Conservation (phyloP, 2,888 invertebrate genomes). For the Sminthurinus aureus region DNA sequence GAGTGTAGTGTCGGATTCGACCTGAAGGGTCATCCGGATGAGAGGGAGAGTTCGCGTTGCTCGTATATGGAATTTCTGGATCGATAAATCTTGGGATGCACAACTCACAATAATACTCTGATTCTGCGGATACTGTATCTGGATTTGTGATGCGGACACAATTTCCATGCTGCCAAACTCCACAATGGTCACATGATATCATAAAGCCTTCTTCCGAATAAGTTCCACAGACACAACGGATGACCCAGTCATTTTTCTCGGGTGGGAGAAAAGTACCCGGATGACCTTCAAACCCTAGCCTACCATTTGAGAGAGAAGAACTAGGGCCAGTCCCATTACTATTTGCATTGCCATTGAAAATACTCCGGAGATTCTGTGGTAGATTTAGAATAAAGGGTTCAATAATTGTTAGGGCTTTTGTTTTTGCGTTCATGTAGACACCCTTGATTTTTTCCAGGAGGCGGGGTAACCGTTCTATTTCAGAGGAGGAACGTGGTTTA, state of each 20-base stretch:
- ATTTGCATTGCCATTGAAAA: not conserved
- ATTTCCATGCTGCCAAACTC: conserved; percentile 95
- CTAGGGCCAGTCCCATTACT: not conserved
- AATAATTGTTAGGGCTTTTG: conserved; percentile 68
- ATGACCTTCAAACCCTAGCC: conserved; percentile 9
- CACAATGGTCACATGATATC: conserved; percentile 93
- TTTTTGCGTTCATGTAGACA: conserved; percentile 70
- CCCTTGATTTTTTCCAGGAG: conserved; percentile 73
- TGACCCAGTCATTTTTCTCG: conserved; percentile 78
- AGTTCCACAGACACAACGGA: conserved; percentile 92
- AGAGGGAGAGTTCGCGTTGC: conserved; percentile 61
- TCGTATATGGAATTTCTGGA: conserved; percentile 66
- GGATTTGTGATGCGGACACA: conserved; percentile 71
- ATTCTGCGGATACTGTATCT: conserved; percentile 65
- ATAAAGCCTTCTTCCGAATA: conserved; percentile 91
- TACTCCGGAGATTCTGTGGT: not conserved
- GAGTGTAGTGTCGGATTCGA: conserved; percentile 82
- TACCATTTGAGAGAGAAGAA: too few relatives aligned
- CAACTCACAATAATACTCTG: conserved; percentile 71
- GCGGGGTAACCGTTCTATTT: conserved; percentile 44
- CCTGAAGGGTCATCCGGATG: conserved; percentile 64
- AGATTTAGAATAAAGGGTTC: conserved; percentile 61
- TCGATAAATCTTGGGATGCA: conserved; percentile 75
- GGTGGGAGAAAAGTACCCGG: conserved; percentile 43
- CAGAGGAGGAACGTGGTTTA: conserved; percentile 60